Base-by-base conservation (phyloP, 2,113 vertebrate species). In the Melospiza melodia region DNA sequence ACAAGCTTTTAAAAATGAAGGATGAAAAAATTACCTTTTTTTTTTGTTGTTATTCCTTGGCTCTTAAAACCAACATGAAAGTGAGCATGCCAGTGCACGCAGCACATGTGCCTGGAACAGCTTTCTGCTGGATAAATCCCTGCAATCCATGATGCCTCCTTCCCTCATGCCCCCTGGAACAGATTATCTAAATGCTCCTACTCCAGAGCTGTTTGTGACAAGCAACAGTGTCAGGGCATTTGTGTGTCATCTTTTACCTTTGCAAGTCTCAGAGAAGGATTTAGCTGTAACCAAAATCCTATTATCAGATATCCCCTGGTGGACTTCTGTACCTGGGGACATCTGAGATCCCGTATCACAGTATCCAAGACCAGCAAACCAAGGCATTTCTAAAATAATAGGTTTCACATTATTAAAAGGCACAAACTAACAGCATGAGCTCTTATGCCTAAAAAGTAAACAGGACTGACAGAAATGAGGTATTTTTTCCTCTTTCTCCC, bases 201-300 rank as follows among this genome's bases (percentile, higher is more conserved):
- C 80, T 74, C n/a, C 80, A 72, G 94, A 95, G 87, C 91, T 75
- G 84, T 57, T 74, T 86, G 80, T 72, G 91, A 92, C 80, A 84
- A 76, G 61, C 84, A 78, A 51, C 89, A 93, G 93, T 22, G 44
- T 61, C 86, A 90, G 52, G 68, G 74, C 61, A 52, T 49, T 88
- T 31, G 33, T 39, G 33, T 49, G 84, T 78, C 96, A 94, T 35
- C 95, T 75, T 92, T 92, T 78, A 92, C 71, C 84, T 96, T 57
- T n/a, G 76, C 77, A 31, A 75, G 86, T n/a, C 83, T 55, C 72
- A 18, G 61, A 2, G 72, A 85, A 81, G 61, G 92, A 46, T 51
- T 79, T 57, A 78, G 48, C 69, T 72, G 66, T 30, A 96, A 54
- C 76, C 65, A 62, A 90, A 92, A 92, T 92, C 90, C 83, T 90